phyloP scores from a whole-genome alignment of 2,888 invertebrate genomes.

The Fragum fragum region DNA sequence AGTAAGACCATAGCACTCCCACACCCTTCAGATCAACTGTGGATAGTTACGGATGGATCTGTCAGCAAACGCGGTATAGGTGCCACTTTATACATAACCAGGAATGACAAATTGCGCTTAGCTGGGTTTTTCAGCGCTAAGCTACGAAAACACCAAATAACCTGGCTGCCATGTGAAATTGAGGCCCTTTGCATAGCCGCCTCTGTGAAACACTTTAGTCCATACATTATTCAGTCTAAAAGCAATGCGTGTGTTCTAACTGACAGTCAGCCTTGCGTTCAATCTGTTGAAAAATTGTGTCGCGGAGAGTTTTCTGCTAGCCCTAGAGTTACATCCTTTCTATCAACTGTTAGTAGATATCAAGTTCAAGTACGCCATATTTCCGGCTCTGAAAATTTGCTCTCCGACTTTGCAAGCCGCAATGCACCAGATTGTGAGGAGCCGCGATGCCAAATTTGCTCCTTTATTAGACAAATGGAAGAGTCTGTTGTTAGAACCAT shows the following conservation, averaged over 20 bases:
- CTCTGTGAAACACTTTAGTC: slow-evolving; percentile 68
- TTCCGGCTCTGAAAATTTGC: slow-evolving; percentile 19
- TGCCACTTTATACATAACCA: slow-evolving; percentile 66
- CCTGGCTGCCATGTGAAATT: slow-evolving; percentile 71
- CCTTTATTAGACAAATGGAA: slow-evolving; percentile 48
- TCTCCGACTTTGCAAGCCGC: slow-evolving; percentile 61
- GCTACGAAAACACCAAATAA: slow-evolving; percentile 65
- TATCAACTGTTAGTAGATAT: slow-evolving; percentile 57
- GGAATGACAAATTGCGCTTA: slow-evolving; percentile 43
- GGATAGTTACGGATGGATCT: slow-evolving; percentile 65
- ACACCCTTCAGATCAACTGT: slow-evolving; percentile 34
- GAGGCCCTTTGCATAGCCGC: slow-evolving; percentile 69
- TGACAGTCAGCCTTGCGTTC: slow-evolving; percentile 71
- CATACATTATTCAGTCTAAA: slow-evolving; percentile 66
- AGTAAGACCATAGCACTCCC: slow-evolving; percentile 53
- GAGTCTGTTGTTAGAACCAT: slow-evolving; percentile 64
- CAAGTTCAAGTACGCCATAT: slow-evolving; percentile 50
- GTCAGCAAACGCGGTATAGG: slow-evolving; percentile 65
- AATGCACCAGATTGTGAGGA: slow-evolving; percentile 61
- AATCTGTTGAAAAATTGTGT: slow-evolving; percentile 65
- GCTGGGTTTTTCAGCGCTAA: slow-evolving; percentile 73
- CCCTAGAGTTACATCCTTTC: slow-evolving; percentile 66
- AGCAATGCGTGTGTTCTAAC: slow-evolving; percentile 57
- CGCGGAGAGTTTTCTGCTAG: slow-evolving; percentile 70
- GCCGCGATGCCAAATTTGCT: slow-evolving; percentile 65